These are phyloP conservation scores for Pedionomus torquatus DNA, from an alignment of 2,113 vertebrate genomes.

Conservation along the genomic window DNA sequence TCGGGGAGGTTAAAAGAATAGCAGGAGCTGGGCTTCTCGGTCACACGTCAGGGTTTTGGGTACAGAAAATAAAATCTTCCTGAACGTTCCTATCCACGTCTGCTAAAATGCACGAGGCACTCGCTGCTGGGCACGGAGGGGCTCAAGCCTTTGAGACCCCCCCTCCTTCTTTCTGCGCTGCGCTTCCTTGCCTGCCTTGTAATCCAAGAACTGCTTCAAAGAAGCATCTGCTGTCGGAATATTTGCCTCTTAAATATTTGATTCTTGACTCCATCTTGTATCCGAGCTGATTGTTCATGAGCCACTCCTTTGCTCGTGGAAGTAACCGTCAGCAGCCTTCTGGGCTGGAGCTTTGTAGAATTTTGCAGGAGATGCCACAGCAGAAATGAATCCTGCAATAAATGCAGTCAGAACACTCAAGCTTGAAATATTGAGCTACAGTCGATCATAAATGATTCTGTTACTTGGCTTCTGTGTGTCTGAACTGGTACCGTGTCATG, in stretches of 20 bases:
- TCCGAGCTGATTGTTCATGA: background rate
- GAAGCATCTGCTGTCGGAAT: background rate
- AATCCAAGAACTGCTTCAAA: background rate
- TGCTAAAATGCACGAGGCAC: background rate
- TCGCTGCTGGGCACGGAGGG: background rate
- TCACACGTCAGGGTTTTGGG: background rate
- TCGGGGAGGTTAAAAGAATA: background rate
- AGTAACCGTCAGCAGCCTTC: background rate
- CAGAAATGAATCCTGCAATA: background rate
- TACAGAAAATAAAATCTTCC: background rate
- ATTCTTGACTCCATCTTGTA: conserved; percentile 68
- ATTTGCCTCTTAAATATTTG: conserved; percentile 31
- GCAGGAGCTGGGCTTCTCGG: conserved; percentile 1
- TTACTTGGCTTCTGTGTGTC: background rate
- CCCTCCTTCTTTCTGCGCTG: background rate
- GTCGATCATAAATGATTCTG: background rate
- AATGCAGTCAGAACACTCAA: background rate
- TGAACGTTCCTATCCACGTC: background rate
- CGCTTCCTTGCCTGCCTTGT: background rate
- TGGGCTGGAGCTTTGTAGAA: background rate
- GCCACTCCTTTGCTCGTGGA: background rate
- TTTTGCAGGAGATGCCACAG: background rate
- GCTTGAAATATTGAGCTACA: background rate
- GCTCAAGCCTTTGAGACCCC: background rate
- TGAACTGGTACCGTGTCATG: background rate